Evolutionary conservation across 2,888 invertebrate species (phyloP), one percentile per base, ranked within the genome.

Genomic region (Xestia rhomboidea): DNA sequence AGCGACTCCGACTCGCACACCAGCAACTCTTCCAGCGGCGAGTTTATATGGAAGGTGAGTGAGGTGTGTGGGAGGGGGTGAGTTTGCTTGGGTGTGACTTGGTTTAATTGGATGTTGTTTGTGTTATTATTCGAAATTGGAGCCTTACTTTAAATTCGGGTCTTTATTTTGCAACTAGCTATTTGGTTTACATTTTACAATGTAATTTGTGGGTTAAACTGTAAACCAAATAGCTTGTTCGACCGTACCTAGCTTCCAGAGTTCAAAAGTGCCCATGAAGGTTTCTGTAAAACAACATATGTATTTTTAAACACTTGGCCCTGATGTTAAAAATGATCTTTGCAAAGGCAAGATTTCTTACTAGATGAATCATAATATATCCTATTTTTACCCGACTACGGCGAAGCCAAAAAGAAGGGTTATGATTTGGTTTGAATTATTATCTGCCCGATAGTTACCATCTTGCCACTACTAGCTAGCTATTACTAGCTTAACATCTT

Each of bases 1-100:
- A 98, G 97, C 93, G 97, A 97, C 87, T 97, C 97, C 15, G 98
- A 97, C 79, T 95, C 96, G 2, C 95, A 96, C 76, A 97, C 97
- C n/a, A 97, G 97, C 83, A 98, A 98, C 51, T 97, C 97, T 13
- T 98, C 98, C 11, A 98, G 98, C 82, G 98, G 98, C 18, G 98
- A 98, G 93, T 98, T 98, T 90, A 97, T 98, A 80, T 98, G 98
- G 98, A 98, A 98, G 97, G 98, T 98, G 57, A 90, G 94, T 91
- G 27, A 0, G 30, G 24, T 18, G 18, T 21, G 51, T 49, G 15
- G 24, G 10, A 21, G 13, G 18, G 38, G 10, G 30, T 57, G 41
- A 38, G 11, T 13, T 62, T 66, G 72, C 63, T 63, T 71, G 67
- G 21, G 71, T 34, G 73, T 13, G 51, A 87, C 82, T 85, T 79